phyloP scores from a whole-genome alignment of 2,797 vertebrate genomes.

The Sorex maritimensis region DNA sequence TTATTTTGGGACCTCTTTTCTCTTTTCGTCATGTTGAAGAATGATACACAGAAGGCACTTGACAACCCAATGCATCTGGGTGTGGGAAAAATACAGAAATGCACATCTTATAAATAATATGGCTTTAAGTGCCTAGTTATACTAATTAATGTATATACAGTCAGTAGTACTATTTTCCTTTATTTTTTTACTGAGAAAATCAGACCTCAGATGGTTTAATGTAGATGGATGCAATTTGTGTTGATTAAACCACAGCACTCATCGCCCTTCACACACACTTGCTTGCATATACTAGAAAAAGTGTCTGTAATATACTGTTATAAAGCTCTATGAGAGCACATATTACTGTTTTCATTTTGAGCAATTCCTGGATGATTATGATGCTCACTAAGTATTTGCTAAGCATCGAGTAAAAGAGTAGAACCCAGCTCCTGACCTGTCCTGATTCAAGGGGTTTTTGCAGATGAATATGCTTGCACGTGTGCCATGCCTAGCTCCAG shows the following conservation, averaged over 20 bases:
- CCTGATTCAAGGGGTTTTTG: neutral
- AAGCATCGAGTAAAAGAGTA: conserved; percentile 4
- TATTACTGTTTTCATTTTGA: neutral
- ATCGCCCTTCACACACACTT: neutral
- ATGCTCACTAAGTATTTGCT: neutral
- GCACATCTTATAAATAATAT: neutral
- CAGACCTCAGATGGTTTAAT: neutral
- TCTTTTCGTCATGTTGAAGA: neutral
- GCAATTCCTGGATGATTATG: neutral
- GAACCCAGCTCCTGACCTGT: neutral
- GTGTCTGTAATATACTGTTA: neutral
- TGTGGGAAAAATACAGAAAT: neutral
- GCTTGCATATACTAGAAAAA: neutral
- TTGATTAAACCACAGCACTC: neutral
- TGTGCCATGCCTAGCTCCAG: neutral
- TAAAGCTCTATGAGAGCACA: neutral
- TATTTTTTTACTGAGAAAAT: neutral
- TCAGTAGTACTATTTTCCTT: too few species aligned
- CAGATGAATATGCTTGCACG: neutral
- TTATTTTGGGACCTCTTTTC: neutral
- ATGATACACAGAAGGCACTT: neutral
- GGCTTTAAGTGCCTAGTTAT: neutral
- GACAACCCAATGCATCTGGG: neutral
- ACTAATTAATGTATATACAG: neutral
- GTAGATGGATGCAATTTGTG: too few species aligned